Conservation (phyloP, 2,113 vertebrate species). For the Labeo rohita region DNA sequence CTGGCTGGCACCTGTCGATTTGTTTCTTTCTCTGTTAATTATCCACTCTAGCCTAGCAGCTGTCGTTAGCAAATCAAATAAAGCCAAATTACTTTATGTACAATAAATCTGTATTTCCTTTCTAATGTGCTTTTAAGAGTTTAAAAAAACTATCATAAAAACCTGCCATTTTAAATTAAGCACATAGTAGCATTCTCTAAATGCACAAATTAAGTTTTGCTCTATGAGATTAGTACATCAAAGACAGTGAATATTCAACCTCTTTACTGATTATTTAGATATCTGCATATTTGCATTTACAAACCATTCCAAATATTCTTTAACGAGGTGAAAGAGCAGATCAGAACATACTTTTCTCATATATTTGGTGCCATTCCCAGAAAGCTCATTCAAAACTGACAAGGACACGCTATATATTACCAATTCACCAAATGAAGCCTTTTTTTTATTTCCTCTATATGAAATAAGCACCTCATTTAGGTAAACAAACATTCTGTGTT, state of each 20-base stretch:
- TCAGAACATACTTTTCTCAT: neutral
- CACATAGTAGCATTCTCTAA: neutral
- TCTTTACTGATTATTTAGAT: slow-evolving; percentile 3
- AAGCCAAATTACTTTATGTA: slow-evolving; percentile 35
- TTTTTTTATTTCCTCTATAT: slow-evolving; percentile 32
- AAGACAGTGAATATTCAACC: neutral
- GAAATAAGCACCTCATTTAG: slow-evolving; percentile 59
- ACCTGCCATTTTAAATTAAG: neutral
- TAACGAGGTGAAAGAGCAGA: neutral
- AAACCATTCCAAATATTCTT: neutral
- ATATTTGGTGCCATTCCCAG: slow-evolving; percentile 12
- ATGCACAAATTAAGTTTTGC: neutral
- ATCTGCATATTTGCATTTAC: neutral
- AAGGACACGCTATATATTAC: slow-evolving; percentile 33
- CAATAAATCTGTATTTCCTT: neutral
- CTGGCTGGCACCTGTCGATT: slow-evolving; percentile 77
- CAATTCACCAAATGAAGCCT: slow-evolving; percentile 11
- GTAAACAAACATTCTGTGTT: slow-evolving; percentile 59
- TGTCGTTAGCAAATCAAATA: slow-evolving; percentile 70
- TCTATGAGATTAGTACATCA: neutral
- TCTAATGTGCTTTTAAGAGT: neutral
- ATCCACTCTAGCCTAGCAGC: slow-evolving; percentile 78
- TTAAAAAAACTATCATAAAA: neutral
- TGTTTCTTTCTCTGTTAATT: slow-evolving; percentile 77
- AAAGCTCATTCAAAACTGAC: slow-evolving; percentile 18